Base-by-base conservation (phyloP, 2,888 invertebrate genomes). In the Idaea aversata region DNA sequence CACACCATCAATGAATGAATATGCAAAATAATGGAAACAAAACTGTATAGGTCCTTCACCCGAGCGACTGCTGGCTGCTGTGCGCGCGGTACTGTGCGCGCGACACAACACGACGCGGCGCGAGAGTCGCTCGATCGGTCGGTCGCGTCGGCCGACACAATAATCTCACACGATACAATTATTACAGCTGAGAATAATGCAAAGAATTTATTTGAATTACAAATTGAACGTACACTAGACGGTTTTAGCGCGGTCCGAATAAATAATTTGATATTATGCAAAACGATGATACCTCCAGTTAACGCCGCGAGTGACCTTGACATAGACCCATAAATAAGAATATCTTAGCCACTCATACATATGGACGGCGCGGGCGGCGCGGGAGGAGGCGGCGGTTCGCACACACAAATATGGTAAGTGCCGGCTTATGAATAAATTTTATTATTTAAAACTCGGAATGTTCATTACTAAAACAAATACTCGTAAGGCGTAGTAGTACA, bases 391-490 rank as follows among this genome's bases (percentile, higher is more conserved):
- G 25, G 81, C 82, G 84, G 83, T 86, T 86, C 88, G 88, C 90
- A 86, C 88, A 90, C 91, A 88, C 91, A 83, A 88, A 90, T 91
- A 91, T 91, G 91, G 90, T 90, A 91, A 91, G 92, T 90, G 88
- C 88, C 85, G 88, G 87, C 88, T 91, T 93, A 91, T 93, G 93
- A 92, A 93, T 93, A 91, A 84, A 91, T 91, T 92, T 91, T 92
- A 91, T 91, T 91, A 91, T 91, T 92, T 92, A 91, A 93, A 91
- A 92, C 89, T 88, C 86, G 86, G 90, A 88, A 91, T 90, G 92
- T 93, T 92, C 91, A 92, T 93, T 93, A 93, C 93, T 92, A 93
- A 93, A 93, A 93, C 92, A 92, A 93, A 93, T 91, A 92, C 87
- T 87, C 89, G 91, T 90, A 87, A 81, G 81, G 77, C 88, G 89